These are phyloP conservation scores for Corella eumyota DNA, from an alignment of 23 tunicate genomes.

Conservation along the genomic window DNA sequence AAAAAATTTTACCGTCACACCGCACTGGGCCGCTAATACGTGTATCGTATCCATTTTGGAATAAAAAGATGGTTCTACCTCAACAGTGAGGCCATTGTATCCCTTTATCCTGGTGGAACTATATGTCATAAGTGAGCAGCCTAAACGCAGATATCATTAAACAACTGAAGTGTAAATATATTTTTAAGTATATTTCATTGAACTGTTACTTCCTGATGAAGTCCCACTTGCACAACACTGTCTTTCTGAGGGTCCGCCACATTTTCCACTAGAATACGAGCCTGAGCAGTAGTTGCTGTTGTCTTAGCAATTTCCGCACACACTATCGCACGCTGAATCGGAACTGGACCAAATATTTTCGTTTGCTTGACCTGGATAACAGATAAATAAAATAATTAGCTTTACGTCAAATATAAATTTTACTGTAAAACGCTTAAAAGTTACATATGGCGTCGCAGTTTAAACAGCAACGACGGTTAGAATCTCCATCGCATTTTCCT, in stretches of 20 bases:
- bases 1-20: too few relatives aligned
- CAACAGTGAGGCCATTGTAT: constrained; percentile 55
- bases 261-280: constrained; percentile 29
- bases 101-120: constrained; percentile 23
- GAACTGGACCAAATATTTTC: constrained; percentile 17
- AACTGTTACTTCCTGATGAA: neutral
- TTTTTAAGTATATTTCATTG: too few relatives aligned
- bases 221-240: too few relatives aligned
- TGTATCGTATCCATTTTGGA: constrained; percentile 42
- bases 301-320: constrained; percentile 67
- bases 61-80: constrained; percentile 48
- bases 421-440: neutral
- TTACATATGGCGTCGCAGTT: constrained; percentile 41
- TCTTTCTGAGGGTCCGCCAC: constrained; percentile 66
- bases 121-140: constrained; percentile 38
- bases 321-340: constrained; percentile 33
- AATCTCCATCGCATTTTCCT: constrained; percentile 64
- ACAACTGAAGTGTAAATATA: too few relatives aligned
- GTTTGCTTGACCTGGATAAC: constrained; percentile 9
- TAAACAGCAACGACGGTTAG: constrained; percentile 58
- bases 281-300: constrained; percentile 70
- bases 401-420: too few relatives aligned
- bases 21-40: constrained; percentile 45
- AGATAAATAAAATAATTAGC: too few relatives aligned
- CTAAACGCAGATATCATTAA: too few relatives aligned